A percentile compares a stretch with the other conserved stretches of the same genome.
These are phyloP conservation scores for Brachyhypopomus gauderio DNA, from an alignment of 2,113 vertebrate genomes.

Conservation along the genomic window DNA sequence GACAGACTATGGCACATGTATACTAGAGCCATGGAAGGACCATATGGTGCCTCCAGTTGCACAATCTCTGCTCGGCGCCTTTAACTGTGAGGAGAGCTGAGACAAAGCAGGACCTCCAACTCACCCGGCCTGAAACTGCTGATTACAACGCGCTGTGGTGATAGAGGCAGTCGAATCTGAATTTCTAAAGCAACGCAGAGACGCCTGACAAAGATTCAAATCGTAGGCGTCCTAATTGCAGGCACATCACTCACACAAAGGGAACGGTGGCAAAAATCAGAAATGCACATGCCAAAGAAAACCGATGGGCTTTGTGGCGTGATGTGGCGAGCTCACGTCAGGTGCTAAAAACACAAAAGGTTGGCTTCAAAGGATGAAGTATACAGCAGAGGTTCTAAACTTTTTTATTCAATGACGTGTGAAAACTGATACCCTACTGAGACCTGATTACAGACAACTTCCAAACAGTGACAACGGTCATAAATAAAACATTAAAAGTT, in stretches of 20 bases:
- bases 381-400: background rate
- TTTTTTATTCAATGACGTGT: no score
- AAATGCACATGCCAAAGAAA: background rate
- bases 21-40: background rate
- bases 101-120: background rate
- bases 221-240: slow-evolving; percentile 40
- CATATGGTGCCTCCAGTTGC: slow-evolving; percentile 3
- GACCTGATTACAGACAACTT: no score
- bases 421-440: no score
- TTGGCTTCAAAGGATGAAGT: no score
- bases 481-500: no score
- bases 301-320: background rate
- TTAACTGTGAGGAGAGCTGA: slow-evolving; percentile 18
- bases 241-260: background rate
- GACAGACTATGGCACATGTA: background rate
- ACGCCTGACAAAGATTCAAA: slow-evolving; percentile 27
- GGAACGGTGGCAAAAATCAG: slow-evolving; percentile 1
- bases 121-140: slow-evolving; percentile 19
- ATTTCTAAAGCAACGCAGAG: slow-evolving; percentile 15
- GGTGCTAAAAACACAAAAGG: background rate
- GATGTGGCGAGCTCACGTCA: background rate
- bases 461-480: no score
- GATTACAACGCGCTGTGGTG: slow-evolving; percentile 2
- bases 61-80: slow-evolving; percentile 40
- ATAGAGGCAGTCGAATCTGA: slow-evolving; percentile 30